Conservation (phyloP, 2,797 vertebrate genomes). For the Gymnoscopelus braueri region DNA sequence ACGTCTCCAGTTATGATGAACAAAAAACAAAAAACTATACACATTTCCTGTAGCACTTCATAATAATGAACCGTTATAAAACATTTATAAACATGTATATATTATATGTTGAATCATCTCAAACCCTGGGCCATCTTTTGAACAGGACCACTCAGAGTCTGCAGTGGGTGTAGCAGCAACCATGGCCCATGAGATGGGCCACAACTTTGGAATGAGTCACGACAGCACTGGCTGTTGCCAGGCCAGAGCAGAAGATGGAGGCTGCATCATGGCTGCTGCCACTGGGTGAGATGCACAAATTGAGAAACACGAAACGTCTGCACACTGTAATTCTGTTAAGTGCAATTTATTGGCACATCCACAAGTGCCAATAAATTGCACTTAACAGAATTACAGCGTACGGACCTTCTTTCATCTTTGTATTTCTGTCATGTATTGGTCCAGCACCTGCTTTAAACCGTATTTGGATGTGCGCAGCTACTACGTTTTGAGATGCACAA, state of each 20-base stretch:
- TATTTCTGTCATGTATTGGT: too few species aligned
- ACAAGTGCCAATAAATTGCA: too few species aligned
- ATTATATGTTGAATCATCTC: not conserved
- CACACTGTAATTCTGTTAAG: too few species aligned
- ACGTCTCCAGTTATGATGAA: too few species aligned
- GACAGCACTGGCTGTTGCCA: conserved; percentile 89
- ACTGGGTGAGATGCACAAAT: conserved; percentile 85
- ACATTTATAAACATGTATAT: not conserved
- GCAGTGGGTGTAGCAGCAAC: conserved; percentile 94
- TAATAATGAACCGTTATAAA: not conserved
- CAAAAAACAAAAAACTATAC: too few species aligned
- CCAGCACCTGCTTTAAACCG: too few species aligned
- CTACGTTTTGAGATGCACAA: too few species aligned
- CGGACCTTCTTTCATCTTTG: too few species aligned
- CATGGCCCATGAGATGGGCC: conserved; percentile 97
- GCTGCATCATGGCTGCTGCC: conserved; percentile 98
- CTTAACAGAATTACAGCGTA: too few species aligned
- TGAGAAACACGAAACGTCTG: too few species aligned
- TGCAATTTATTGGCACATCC: too few species aligned
- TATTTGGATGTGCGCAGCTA: too few species aligned
- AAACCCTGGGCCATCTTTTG: not conserved
- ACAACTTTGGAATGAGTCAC: conserved; percentile 98
- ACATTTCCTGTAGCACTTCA: not conserved
- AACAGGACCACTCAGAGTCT: conserved; percentile 92
- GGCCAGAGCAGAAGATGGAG: conserved; percentile 87